A percentile compares a stretch with the other conserved stretches of the same genome.
Conservation (phyloP, 1,140 invertebrate genomes). For the Neelides sp. region DNA sequence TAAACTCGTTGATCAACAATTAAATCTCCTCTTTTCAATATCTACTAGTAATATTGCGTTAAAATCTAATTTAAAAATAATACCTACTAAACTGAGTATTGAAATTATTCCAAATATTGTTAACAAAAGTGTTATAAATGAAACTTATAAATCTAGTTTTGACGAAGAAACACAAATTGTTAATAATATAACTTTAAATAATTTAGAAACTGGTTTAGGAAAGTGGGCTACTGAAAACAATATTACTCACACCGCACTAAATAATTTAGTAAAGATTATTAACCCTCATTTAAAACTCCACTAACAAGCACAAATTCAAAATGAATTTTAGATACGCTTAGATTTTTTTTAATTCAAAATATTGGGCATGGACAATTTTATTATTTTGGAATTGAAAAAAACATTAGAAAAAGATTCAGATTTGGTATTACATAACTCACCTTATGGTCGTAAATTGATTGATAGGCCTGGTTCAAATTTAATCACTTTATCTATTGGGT, state of each 20-base stretch:
- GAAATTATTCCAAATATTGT: not conserved
- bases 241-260: not conserved
- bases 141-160: not conserved
- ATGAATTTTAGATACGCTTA: not conserved
- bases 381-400: not conserved
- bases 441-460: not conserved
- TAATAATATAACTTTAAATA: not conserved
- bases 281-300: not conserved
- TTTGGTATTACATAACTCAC: not conserved
- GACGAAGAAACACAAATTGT: not conserved
- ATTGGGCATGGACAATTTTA: not conserved
- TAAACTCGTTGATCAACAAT: not conserved
- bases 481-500: not conserved
- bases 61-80: too few relatives aligned
- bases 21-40: too few relatives aligned
- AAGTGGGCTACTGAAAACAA: conserved; percentile 1
- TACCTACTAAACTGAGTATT: not conserved
- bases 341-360: not conserved
- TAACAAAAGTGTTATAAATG: not conserved
- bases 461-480: not conserved
- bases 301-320: not conserved
- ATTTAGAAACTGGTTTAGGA: not conserved
- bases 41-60: too few relatives aligned
- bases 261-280: not conserved
- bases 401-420: not conserved